Evolutionary conservation across 2,888 invertebrate species (phyloP), one percentile per base, ranked within the genome.

Genomic region (Xestia xanthographa): DNA sequence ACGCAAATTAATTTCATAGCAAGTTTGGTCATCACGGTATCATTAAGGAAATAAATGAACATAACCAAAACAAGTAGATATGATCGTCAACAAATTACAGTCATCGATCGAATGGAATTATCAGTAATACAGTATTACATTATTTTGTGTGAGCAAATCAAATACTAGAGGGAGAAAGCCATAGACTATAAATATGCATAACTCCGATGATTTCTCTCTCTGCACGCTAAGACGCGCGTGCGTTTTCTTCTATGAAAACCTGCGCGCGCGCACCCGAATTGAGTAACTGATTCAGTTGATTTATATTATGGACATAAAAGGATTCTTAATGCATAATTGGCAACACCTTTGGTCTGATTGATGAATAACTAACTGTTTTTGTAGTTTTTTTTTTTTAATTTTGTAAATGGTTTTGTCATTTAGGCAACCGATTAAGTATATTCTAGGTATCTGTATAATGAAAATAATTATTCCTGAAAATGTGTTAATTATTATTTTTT

Each of bases 121-220:
- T 22, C 71, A 70, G 17, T 58, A 67, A 63, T 56, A 65, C 67
- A 68, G 29, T 68, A 69, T 66, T 72, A 72, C 67, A 79, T 75
- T 79, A 77, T 77, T 74, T 79, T 60, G 79, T 85, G 75, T 86
- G 71, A 84, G 80, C 84, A 83, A 80, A 78, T 82, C 85, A 74
- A 84, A 88, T 89, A 90, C 89, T 86, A 90, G 91, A 91, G 91
- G 85, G 93, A 94, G 95, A 95, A 95, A 95, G 95, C 94, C 85
- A 92, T 92, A 91, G 79, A 88, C 82, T 92, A 93, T 95, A 93
- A 93, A 95, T 95, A 95, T 95, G 94, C 94, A 95, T 94, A 90
- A 87, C 88, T 92, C 76, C 3, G 89, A 80, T 87, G 93, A 94
- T 95, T 95, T 95, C 95, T 94, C 95, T 90, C 84, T 72, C 67